Conservation (phyloP, 2,888 invertebrate genomes). For the Callyntrura guangdongensis region DNA sequence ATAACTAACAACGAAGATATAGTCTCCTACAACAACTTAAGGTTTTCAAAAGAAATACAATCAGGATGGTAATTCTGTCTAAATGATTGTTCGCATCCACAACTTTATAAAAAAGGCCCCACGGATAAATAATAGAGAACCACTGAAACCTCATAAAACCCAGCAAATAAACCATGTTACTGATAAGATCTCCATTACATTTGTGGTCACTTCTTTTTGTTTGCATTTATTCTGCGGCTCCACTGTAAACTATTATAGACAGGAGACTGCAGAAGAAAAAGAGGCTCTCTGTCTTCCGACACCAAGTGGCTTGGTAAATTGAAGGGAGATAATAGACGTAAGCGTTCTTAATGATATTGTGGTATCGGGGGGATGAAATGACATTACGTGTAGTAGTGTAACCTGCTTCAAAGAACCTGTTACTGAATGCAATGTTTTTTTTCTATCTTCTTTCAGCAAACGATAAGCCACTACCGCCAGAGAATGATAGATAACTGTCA, state of each 20-base stretch:
- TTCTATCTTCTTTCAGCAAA: not conserved
- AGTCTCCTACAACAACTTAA: not conserved
- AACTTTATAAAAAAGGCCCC: not conserved
- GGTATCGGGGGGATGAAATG: conserved; percentile 31
- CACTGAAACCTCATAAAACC: conserved; percentile 50
- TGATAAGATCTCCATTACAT: conserved; percentile 63
- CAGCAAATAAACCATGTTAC: conserved; percentile 56
- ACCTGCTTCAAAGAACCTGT: conserved; percentile 44
- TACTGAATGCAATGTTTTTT: conserved; percentile 13
- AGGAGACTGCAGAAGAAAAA: not conserved
- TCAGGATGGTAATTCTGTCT: not conserved
- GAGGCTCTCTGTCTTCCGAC: not conserved
- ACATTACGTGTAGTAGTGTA: conserved; percentile 29
- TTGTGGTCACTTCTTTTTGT: conserved; percentile 59
- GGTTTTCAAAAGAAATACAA: not conserved
- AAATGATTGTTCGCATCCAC: not conserved
- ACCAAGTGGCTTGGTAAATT: not conserved
- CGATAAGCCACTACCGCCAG: not conserved
- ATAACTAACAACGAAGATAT: no score
- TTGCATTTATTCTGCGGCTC: not conserved
- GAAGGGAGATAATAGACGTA: not conserved
- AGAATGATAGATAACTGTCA: no score
- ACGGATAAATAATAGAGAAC: conserved; percentile 26
- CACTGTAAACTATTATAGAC: not conserved
- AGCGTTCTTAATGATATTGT: conserved; percentile 8